Evolutionary conservation across 2,888 invertebrate species (phyloP), one percentile per base, ranked within the genome.

Genomic region (Drosophila kambysellisi): DNA sequence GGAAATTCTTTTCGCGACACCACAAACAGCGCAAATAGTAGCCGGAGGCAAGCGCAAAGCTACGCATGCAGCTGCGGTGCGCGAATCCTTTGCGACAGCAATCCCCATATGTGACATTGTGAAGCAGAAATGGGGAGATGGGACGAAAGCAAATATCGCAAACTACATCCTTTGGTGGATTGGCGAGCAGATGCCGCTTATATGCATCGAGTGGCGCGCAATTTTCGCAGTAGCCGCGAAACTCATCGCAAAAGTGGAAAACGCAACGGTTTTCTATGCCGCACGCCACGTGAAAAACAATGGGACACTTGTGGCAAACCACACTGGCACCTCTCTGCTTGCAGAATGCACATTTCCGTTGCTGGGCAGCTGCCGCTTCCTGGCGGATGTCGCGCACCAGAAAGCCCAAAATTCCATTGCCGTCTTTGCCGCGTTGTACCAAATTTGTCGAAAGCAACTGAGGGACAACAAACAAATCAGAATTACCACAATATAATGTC

Each of bases 321-420:
- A 92, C 57, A 9, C 79, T 82, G 4, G 93, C 93, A 20, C 84
- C 56, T 0, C 6, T 33, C 0, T 87, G 20, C 0, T 29, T 37
- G 41, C 93, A 93, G 62, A 86, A 92, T 0, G 37, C 39, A 41
- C 93, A 93, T 1, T 32, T 61, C 0, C 90, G 83, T 0, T 53
- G n/a, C 6, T 68, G 62, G 0, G 91, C 91, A 2, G 96, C 93
- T 37, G 93, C 94, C 2, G 96, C 89, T 93, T 97, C 97, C 41
- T 94, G 94, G 6, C 94, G 89, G 48, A 98, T 97, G 87, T 97
- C 97, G 0, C 93, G 91, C 11, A 95, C 91, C 29, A 96, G 89
- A 90, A 98, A 98, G 0, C 97, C 97, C 73, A 96, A 94, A 35
- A 97, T 95, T 0, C 97, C 97, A 61, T 96, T 94, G 4, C 94